Percentiles rank a stretch among this genome's conserved stretches.
These are phyloP conservation scores for Ophiothrix spiculata DNA, from an alignment of 35 echinoderm and acorn worm genomes.

Conservation along the genomic window DNA sequence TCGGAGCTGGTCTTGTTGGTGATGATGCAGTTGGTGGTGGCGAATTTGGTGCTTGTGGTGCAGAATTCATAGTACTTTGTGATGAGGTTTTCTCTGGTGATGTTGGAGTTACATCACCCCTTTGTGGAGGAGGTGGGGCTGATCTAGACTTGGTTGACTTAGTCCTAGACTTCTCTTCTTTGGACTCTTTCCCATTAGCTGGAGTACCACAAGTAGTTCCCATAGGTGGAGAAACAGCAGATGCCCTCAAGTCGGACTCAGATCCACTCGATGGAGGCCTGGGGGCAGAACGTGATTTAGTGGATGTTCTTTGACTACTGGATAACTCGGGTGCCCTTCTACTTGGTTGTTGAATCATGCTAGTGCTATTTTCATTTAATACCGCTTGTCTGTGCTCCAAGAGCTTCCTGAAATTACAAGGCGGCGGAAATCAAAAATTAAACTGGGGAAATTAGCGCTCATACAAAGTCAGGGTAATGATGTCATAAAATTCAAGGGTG, in stretches of 20 bases:
- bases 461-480: no score
- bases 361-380: slow-evolving; percentile 14
- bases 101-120: slow-evolving; percentile 11
- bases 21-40: not conserved
- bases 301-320: slow-evolving; percentile 15
- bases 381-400: slow-evolving; percentile 74
- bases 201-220: not conserved
- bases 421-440: not conserved
- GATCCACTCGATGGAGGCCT: slow-evolving; percentile 18
- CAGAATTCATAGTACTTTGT: not conserved
- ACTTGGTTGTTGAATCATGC: slow-evolving; percentile 33
- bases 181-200: not conserved
- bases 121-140: slow-evolving; percentile 61
- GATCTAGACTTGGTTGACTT: not conserved
- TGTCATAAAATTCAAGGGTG: no score
- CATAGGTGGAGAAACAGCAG: not conserved
- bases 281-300: slow-evolving; percentile 29
- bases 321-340: slow-evolving; percentile 38
- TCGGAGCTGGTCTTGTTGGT: not conserved
- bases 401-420: slow-evolving; percentile 69
- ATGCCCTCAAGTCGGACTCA: not conserved
- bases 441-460: not conserved
- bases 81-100: not conserved
- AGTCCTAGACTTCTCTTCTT: slow-evolving; percentile 28
- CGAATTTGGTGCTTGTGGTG: not conserved